A percentile compares a stretch with the other conserved stretches of the same genome.
phyloP scores from a whole-genome alignment of 2,113 vertebrate species.

The Calonectris borealis region DNA sequence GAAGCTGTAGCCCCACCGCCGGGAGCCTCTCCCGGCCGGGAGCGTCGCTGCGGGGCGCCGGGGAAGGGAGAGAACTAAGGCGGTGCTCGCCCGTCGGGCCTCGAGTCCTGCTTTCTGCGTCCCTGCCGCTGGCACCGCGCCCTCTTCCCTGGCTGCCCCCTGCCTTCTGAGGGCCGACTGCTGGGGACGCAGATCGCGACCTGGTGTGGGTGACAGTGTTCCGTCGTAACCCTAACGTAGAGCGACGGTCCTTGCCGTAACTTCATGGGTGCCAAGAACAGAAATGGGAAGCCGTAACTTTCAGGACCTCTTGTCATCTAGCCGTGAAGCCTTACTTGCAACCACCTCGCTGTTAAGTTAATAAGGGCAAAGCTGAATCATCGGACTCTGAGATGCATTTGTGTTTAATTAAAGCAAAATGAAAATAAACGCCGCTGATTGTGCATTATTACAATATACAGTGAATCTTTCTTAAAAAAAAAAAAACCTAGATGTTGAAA shows the following conservation, averaged over 20 bases:
- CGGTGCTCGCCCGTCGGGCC: neutral
- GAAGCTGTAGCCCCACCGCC: constrained; percentile 58
- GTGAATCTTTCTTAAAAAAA: neutral
- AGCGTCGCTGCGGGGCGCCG: too few relatives aligned
- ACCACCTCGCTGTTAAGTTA: neutral
- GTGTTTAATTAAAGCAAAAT: neutral
- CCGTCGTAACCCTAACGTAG: accelerated
- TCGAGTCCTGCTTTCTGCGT: accelerated
- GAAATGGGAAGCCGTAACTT: neutral
- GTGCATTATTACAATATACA: neutral
- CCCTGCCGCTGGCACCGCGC: neutral
- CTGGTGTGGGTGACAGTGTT: accelerated
- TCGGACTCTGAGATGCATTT: neutral
- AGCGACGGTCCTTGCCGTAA: accelerated
- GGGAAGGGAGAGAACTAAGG: accelerated
- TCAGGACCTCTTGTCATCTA: neutral
- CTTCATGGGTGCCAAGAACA: neutral
- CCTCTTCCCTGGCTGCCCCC: too few relatives aligned
- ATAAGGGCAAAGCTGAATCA: neutral
- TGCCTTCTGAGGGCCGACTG: accelerated
- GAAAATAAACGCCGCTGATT: neutral
- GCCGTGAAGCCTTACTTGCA: neutral
- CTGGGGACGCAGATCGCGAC: accelerated
- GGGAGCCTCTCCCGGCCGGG: neutral
- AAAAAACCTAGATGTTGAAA: neutral